A percentile compares a stretch with the other conserved stretches of the same genome.
phyloP scores from a whole-genome alignment of 2,113 vertebrate genomes.

The Anoplopoma fimbria region DNA sequence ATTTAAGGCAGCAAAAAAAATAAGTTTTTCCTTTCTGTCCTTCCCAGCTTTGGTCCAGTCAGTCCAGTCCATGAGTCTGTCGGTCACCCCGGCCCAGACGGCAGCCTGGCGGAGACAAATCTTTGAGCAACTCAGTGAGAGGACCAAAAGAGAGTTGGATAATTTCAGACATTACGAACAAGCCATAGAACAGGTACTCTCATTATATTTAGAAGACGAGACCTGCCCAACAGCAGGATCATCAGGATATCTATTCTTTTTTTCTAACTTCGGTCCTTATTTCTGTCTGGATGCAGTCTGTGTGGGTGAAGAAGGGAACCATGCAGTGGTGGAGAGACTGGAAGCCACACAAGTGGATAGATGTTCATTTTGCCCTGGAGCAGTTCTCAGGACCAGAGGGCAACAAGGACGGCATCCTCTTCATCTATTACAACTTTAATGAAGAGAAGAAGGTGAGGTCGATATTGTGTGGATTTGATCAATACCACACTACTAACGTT shows the following conservation, averaged over 20 bases:
- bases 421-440: conserved; percentile 93
- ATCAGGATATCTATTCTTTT: background rate
- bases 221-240: background rate
- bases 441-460: conserved; percentile 94
- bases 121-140: conserved; percentile 93
- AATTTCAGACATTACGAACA: conserved; percentile 95
- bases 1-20: background rate
- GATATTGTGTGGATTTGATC: background rate
- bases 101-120: conserved; percentile 94
- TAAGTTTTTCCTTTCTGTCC: conserved; percentile 11
- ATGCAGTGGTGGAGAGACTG: conserved; percentile 98
- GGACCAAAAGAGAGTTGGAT: conserved; percentile 93
- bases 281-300: conserved; percentile 83
- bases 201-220: background rate
- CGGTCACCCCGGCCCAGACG: conserved; percentile 90
- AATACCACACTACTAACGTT: background rate
- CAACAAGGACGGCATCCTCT: conserved; percentile 93
- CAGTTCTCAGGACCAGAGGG: conserved; percentile 93
- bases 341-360: conserved; percentile 96
- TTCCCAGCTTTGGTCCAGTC: conserved; percentile 86
- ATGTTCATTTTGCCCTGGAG: conserved; percentile 94
- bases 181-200: conserved; percentile 92
- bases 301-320: conserved; percentile 96
- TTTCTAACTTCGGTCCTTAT: background rate
- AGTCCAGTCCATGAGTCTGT: conserved; percentile 88